Evolutionary conservation across 2,113 vertebrate genomes (phyloP), one percentile per base, ranked within the genome.

Genomic region (Prietella phreatophila): DNA sequence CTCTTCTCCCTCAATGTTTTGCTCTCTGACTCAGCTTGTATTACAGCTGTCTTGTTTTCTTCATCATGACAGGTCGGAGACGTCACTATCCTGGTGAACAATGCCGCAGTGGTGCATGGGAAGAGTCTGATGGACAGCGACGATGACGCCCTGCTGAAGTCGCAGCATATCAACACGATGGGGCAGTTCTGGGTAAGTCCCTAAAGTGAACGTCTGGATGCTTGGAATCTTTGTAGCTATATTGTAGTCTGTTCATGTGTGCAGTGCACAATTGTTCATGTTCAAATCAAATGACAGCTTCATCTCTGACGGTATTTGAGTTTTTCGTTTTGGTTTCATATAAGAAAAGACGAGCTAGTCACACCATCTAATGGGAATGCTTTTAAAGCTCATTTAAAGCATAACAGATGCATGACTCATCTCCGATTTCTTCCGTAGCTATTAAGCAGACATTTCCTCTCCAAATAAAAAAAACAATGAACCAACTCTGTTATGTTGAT

Each of bases 51-150:
- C 33, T 67, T 39, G 60, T 82, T 82, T 36, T 61, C 61, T 67
- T 81, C 19, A 11, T 9, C 91, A 33, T 14, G n/a, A 25, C 92
- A 99, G 98, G 98, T 99, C 78, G 98, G 98, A 0, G 98, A 99
- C 88, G 96, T 99, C 91, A 98, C 97, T 19, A 96, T 99, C 92
- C 95, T 99, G 69, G 98, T 99, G 92, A 99, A 99, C 95, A 99
- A 99, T 0, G 98, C 98, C 3, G 98, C 97, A 0, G 98, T 99
- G 81, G 98, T 99, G 80, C 98, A 99, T 1, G 98, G 98, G 27
- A 99, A 96, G 92, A 96, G 96, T 91, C 93, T 99, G 91, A 97
- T 99, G 95, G 96, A 98, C 95, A 99, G 98, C 0, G 97, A 99
- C 0, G 98, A 99, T 1, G 97, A 99, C 15, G 97, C 98, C 22